Percentiles rank a stretch among this genome's conserved stretches.
These are phyloP conservation scores for Corvus cornix DNA, from an alignment of 2,113 vertebrate genomes.

Conservation along the genomic window DNA sequence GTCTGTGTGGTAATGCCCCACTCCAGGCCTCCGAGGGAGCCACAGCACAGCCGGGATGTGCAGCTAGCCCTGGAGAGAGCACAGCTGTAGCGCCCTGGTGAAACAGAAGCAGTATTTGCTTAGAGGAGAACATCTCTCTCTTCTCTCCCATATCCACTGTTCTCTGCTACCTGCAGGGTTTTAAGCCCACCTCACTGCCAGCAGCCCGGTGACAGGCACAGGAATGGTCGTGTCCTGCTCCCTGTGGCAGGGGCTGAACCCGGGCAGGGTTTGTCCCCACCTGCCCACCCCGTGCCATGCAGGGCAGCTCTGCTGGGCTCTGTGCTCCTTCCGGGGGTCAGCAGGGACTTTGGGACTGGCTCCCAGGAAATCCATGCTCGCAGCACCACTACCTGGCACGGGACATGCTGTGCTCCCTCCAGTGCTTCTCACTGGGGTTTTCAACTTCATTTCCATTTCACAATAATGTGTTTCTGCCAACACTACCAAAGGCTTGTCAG, in stretches of 20 bases:
- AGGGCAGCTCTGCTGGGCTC: neutral
- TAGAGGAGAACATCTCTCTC: neutral
- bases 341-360: neutral
- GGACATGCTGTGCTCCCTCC: neutral
- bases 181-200: neutral
- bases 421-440: neutral
- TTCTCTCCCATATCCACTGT: fast-evolving
- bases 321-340: neutral
- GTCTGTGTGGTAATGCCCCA: neutral
- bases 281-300: neutral
- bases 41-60: neutral
- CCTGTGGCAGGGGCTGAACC: neutral
- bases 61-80: neutral
- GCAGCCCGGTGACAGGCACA: neutral
- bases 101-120: neutral
- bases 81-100: fast-evolving
- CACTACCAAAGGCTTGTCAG: neutral
- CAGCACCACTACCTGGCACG: neutral
- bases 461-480: constrained; percentile 15
- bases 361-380: neutral
- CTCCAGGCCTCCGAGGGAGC: neutral
- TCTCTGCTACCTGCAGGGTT: neutral
- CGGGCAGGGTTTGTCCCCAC: neutral
- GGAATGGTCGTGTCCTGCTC: neutral
- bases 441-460: neutral